Evolutionary conservation across 2,888 invertebrate species (phyloP).

Genomic region (Drosophila meridionalis): DNA sequence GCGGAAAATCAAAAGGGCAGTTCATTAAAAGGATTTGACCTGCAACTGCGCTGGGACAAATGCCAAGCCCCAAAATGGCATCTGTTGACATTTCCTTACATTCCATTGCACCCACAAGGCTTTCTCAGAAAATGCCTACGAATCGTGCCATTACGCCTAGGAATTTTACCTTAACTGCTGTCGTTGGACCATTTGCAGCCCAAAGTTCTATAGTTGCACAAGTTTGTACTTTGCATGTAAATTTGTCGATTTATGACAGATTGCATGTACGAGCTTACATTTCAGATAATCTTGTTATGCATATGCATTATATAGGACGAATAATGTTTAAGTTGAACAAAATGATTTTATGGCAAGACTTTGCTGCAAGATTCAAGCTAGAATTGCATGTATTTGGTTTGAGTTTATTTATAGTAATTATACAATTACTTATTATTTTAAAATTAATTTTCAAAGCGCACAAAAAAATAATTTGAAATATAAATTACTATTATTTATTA

Average conservation of each 20-base stretch:
- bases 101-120: slow-evolving; percentile 40
- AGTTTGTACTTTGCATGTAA: not conserved
- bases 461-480: no score
- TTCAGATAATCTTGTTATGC: not conserved
- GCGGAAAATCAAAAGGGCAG: slow-evolving; percentile 50
- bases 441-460: no score
- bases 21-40: slow-evolving; percentile 45
- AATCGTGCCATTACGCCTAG: not conserved
- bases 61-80: slow-evolving; percentile 63
- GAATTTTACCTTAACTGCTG: not conserved
- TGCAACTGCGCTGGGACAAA: slow-evolving; percentile 51
- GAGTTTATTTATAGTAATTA: no score
- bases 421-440: no score
- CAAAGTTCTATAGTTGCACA: not conserved
- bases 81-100: slow-evolving; percentile 63
- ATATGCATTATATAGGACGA: not conserved
- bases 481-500: no score
- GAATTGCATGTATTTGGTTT: no score
- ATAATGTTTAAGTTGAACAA: no score
- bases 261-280: not conserved
- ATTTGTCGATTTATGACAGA: not conserved
- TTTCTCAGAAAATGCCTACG: not conserved
- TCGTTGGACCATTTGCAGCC: not conserved
- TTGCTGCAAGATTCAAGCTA: no score
- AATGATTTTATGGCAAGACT: no score